Base-by-base conservation (phyloP, 2,888 invertebrate genomes). In the Reticulitermes lucifugus region DNA sequence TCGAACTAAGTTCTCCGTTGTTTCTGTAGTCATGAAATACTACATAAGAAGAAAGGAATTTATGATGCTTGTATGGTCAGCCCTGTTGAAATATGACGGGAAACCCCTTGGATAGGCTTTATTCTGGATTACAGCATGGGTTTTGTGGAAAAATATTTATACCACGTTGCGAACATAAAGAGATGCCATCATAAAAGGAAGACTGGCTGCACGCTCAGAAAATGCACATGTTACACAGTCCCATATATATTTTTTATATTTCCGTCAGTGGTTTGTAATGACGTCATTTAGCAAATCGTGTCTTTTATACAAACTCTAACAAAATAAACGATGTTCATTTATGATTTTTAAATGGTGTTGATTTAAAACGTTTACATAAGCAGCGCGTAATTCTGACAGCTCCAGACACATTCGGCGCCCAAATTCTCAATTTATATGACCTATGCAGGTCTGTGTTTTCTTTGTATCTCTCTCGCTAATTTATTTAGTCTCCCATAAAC, bases 301-400 rank as follows among this genome's bases (percentile, higher is more conserved):
- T 73, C 73, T 73, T 73, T 73, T 73, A 73, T 73, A 73, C 73
- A 73, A 73, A 22, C 73, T 18, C 35, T 18, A 73, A 35, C 73
- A n/a, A 73, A 73, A 73, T 73, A 73, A 73, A 73, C 73, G 35
- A 6, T 6, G 35, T 73, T 73, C 73, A 73, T 73, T 73, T 73
- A 73, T 73, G 73, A 73, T 73, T 73, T 73, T 73, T 29, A 73
- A 73, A 73, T 73, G 41, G 73, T 73, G 73, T 73, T 73, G 73
- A 73, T 73, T 73, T 73, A 73, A 73, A 73, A 35, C 21, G 73
- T 73, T 73, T 73, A 73, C 73, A 73, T 73, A 73, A 73, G 18
- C 25, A 29, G n/a, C 29, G 12, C 70, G 70, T 25, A 70, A 25
- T 73, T 73, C 41, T 73, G 73, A 73, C 73, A 73, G 73, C 9